phyloP scores from a whole-genome alignment of 2,113 vertebrate species.

The Antigone vipio region DNA sequence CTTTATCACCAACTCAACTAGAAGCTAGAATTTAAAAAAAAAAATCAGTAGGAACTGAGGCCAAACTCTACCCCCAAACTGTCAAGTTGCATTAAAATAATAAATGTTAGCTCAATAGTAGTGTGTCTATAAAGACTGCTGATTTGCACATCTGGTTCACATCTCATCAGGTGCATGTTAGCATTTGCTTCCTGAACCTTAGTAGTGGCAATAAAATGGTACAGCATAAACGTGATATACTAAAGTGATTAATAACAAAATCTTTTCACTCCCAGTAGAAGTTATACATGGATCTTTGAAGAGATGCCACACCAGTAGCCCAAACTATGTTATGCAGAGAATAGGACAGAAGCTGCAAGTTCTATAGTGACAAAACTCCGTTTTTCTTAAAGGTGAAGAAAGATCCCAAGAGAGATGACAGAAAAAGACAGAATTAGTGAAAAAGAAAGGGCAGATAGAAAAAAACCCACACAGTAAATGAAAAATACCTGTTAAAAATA shows the following conservation, averaged over 20 bases:
- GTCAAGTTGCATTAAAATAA: neutral
- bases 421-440: neutral
- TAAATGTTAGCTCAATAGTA: neutral
- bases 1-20: neutral
- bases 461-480: accelerated
- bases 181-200: neutral
- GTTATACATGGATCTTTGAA: neutral
- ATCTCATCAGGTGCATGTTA: neutral
- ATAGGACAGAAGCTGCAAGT: neutral
- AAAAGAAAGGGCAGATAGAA: neutral
- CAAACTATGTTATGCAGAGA: neutral
- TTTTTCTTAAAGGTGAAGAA: neutral
- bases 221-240: neutral
- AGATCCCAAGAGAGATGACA: neutral
- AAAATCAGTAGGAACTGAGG: neutral
- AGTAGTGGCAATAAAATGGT: neutral
- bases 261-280: neutral
- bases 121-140: neutral
- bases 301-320: neutral
- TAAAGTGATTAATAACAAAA: neutral
- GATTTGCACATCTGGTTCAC: neutral
- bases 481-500: neutral
- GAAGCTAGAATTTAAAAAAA: neutral
- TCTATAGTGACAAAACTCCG: neutral
- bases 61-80: neutral